phyloP scores from a whole-genome alignment of 2,888 invertebrate species.

The Luperina testacea region DNA sequence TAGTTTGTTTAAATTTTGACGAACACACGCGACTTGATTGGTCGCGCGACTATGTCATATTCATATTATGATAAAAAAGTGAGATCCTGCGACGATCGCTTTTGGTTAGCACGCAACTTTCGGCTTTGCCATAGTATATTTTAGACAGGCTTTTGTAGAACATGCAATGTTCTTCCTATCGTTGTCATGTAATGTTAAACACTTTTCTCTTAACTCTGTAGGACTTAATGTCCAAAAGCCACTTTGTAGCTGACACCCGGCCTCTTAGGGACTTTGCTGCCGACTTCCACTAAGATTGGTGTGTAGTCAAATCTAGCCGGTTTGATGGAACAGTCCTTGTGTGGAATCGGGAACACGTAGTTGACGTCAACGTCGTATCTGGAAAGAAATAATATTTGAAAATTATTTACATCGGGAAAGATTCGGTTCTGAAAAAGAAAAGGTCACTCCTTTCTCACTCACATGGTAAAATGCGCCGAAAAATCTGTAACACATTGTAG shows the following conservation, averaged over 20 bases:
- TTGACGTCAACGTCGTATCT: slow-evolving; percentile 95
- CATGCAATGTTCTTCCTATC: not conserved
- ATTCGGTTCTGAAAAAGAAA: not conserved
- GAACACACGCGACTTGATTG: too few species aligned
- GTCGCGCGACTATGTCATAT: too few species aligned
- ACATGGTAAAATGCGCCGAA: not conserved
- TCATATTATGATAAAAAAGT: too few species aligned
- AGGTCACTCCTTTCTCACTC: not conserved
- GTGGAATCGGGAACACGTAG: slow-evolving; percentile 95
- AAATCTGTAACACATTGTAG: not conserved
- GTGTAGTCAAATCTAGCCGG: slow-evolving; percentile 79
- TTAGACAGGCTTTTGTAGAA: not conserved
- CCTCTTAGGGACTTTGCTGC: slow-evolving; percentile 78
- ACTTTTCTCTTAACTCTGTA: not conserved
- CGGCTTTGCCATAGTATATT: not conserved
- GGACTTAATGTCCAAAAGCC: slow-evolving; percentile 70
- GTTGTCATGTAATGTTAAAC: not conserved
- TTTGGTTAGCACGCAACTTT: too few species aligned
- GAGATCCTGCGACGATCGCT: too few species aligned
- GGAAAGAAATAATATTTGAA: slow-evolving; percentile 37
- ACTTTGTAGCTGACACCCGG: slow-evolving; percentile 82
- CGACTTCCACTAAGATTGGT: slow-evolving; percentile 81
- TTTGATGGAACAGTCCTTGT: slow-evolving; percentile 91
- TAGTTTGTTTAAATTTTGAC: too few species aligned
- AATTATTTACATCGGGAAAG: not conserved